Base-by-base conservation (phyloP, 2,797 vertebrate genomes). In the Cercopithecus hamlyni region DNA sequence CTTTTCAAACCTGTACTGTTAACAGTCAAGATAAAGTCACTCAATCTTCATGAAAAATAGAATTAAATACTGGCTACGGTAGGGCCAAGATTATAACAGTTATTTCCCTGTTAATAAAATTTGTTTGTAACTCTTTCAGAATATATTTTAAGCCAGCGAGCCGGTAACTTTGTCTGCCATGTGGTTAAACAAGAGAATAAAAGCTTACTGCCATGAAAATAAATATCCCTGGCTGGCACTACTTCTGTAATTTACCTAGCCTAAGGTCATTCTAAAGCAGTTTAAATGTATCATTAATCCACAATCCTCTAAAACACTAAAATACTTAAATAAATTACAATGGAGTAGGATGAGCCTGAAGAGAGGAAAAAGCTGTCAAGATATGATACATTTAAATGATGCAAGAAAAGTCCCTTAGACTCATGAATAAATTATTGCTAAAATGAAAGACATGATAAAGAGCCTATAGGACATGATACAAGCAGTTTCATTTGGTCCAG, bases 271-370 rank as follows among this genome's bases (percentile, higher is more conserved):
- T 98, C 96, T 97, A 97, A 97, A 98, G 96, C 83, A 97, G 93
- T 98, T 98, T 98, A 98, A 97, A 98, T 97, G 97, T 94, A 97
- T 97, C 98, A 98, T 98, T 98, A 99, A 98, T 98, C 97, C 97
- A 98, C 89, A 94, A 95, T 97, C 97, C 97, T 98, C 98, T 96
- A 97, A 98, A 98, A 98, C 96, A 97, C 97, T 97, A 97, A 98
- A 98, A 98, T 84, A 92, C 75, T 97, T 97, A 98, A 98, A 98
- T 97, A 98, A 98, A 98, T 98, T 97, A 97, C 94, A 98, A 88
- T 27, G 90, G 48, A 97, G 86, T 96, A 97, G 86, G 92, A 97
- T 88, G 91, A 96, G 90, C 70, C 96, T 83, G 80, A 97, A 98
- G 86, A 98, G 93, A 95, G 76, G 76, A 75, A 84, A 94, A 97